phyloP scores from a whole-genome alignment of 2,797 vertebrate genomes.

The Chelmon rostratus region DNA sequence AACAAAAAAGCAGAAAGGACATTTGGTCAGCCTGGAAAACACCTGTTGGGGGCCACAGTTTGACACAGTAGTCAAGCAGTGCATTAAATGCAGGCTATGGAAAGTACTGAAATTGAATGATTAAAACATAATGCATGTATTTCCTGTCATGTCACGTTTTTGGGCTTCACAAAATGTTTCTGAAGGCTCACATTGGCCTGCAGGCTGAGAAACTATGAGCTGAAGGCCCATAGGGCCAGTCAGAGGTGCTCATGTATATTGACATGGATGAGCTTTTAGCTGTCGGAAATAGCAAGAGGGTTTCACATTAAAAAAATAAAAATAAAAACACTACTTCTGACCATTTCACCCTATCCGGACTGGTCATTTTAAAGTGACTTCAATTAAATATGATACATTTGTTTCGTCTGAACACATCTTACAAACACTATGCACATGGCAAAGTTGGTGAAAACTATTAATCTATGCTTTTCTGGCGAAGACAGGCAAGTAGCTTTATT shows the following conservation, averaged over 20 bases:
- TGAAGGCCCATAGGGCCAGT: slow-evolving; percentile 43
- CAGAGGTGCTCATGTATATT: slow-evolving; percentile 40
- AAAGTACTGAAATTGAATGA: too few species aligned
- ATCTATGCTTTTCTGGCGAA: slow-evolving; percentile 20
- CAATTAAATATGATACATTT: too few species aligned
- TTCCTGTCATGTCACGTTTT: too few species aligned
- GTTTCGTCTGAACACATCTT: background rate
- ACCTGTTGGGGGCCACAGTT: too few species aligned
- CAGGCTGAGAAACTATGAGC: slow-evolving; percentile 40
- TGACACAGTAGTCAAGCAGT: too few species aligned
- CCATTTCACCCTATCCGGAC: too few species aligned
- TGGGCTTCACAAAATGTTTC: too few species aligned
- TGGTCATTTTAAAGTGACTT: too few species aligned
- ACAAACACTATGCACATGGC: background rate
- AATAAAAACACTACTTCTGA: too few species aligned
- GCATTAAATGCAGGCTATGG: too few species aligned
- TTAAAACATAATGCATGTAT: too few species aligned
- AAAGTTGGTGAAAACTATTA: slow-evolving; percentile 25
- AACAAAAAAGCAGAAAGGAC: slow-evolving; percentile 20
- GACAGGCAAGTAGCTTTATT: slow-evolving; percentile 21
- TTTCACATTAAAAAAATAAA: slow-evolving; percentile 43
- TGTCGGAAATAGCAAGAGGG: slow-evolving; percentile 28
- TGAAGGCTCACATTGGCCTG: too few species aligned
- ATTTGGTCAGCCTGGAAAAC: background rate
- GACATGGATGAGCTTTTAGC: slow-evolving; percentile 37